These are phyloP conservation scores for Agrotis clavis DNA, from an alignment of 2,888 invertebrate species.

Conservation along the genomic window DNA sequence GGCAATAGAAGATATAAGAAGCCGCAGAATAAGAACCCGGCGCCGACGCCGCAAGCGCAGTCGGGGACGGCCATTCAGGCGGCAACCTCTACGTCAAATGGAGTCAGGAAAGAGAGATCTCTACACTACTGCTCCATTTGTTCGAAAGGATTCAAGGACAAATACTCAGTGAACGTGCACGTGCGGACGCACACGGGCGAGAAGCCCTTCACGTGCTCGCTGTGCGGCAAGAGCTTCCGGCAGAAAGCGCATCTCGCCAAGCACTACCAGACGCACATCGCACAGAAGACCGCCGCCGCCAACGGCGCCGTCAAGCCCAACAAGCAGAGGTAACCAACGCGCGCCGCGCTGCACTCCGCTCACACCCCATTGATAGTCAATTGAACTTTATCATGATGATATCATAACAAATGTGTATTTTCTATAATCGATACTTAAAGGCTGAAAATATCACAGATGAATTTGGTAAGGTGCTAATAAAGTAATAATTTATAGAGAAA, in stretches of 20 bases:
- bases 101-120: slow-evolving; percentile 96
- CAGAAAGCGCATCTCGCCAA: slow-evolving; percentile 98
- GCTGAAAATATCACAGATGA: slow-evolving; percentile 89
- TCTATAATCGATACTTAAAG: slow-evolving; percentile 84
- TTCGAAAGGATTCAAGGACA: slow-evolving; percentile 98
- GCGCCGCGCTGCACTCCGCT: slow-evolving; percentile 61
- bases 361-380: slow-evolving; percentile 81
- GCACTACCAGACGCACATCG: slow-evolving; percentile 98
- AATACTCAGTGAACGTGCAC: slow-evolving; percentile 99
- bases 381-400: slow-evolving; percentile 87
- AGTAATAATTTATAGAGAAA: slow-evolving; percentile 83
- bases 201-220: slow-evolving; percentile 98
- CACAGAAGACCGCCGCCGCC: slow-evolving; percentile 94
- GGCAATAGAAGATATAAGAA: slow-evolving; percentile 94
- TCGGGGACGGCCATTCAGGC: slow-evolving; percentile 85
- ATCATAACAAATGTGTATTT: slow-evolving; percentile 75
- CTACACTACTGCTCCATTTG: slow-evolving; percentile 98
- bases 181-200: slow-evolving; percentile 99
- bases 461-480: slow-evolving; percentile 90
- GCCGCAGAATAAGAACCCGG: slow-evolving; percentile 89
- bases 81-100: slow-evolving; percentile 92
- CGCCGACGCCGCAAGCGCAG: slow-evolving; percentile 81
- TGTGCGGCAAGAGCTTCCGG: slow-evolving; percentile 98
- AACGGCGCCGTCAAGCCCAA: slow-evolving; percentile 92
- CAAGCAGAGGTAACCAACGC: slow-evolving; percentile 86